Base-by-base conservation (phyloP, 2,888 invertebrate genomes). In the Argyra leucocephala region DNA sequence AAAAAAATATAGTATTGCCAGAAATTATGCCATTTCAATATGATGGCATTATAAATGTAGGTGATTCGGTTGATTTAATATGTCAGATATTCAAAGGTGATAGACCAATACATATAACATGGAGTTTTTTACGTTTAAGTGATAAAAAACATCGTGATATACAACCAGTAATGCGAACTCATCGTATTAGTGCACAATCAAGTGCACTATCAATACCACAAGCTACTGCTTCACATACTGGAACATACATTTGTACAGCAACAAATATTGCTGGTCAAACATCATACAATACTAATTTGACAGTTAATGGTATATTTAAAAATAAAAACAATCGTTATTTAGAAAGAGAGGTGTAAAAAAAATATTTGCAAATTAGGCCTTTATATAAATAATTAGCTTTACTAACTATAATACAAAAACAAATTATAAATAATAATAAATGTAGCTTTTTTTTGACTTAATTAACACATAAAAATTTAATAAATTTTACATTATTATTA, bases 1-100 rank as follows among this genome's bases (percentile, higher is more conserved):
- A 31, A 7, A 31, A 1, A 12, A 15, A 18, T 67, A 62, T 82
- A 90, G 90, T 90, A 80, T 83, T 85, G 76, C 90, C 91, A 70
- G 86, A 86, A 82, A 88, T 89, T 76, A 84, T 86, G 78, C 88
- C 89, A 69, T 91, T 91, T 80, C 81, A 84, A 70, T 90, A 88
- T 74, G 88, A 90, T 73, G 86, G 86, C 70, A 84, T 86, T 70
- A 83, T 87, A 75, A 87, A 87, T 76, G 84, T 84, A 69, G 88
- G 87, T 67, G 88, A 89, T 78, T 85, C 87, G 73, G 83, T 87
- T 69, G 86, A 86, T 72, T 82, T 87, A 71, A 83, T 86, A 70
- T 90, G 90, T 79, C 87, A 87, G 71, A 85, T 88, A 71, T 84
- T 87, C 69, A 86, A 87, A 75, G 91, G 93, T 69, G 76, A 88